phyloP scores from a whole-genome alignment of 2,888 invertebrate genomes.

The Conomelus anceps region DNA sequence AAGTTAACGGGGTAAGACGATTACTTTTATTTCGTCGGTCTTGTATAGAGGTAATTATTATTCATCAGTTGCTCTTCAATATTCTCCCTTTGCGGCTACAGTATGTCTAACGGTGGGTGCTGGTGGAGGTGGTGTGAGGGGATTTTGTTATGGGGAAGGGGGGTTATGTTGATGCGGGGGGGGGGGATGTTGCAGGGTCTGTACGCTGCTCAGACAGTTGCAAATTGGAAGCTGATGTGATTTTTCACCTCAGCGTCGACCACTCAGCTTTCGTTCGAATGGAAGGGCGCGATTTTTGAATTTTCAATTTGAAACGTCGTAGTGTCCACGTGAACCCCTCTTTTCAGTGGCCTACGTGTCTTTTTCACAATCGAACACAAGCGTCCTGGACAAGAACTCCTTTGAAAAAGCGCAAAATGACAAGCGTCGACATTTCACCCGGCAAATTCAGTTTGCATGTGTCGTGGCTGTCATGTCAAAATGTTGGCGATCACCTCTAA shows the following conservation, averaged over 20 bases:
- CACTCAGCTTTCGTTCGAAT: too few species aligned
- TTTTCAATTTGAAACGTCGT: background rate
- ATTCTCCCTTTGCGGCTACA: background rate
- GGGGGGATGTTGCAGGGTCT: too few species aligned
- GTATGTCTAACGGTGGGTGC: background rate
- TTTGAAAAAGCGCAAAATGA: background rate
- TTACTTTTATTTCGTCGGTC: background rate
- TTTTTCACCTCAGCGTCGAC: background rate
- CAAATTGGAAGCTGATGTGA: background rate
- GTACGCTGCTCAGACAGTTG: background rate
- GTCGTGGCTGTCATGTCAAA: background rate
- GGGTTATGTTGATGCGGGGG: too few species aligned
- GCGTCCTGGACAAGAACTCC: background rate
- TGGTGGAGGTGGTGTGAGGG: background rate
- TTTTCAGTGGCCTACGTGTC: background rate
- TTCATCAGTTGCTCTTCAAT: background rate
- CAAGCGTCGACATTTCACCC: background rate
- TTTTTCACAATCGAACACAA: too few species aligned
- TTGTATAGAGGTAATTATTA: slow-evolving; percentile 1
- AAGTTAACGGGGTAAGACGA: slow-evolving; percentile 1
- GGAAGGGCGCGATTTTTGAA: background rate
- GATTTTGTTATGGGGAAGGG: too few species aligned
- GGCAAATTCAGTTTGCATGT: background rate
- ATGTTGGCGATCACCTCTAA: background rate
- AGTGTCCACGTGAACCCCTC: background rate